Evolutionary conservation across 2,113 vertebrate species (phyloP), one percentile per base, ranked within the genome.

Genomic region (Sinocyclocheilus rhinocerous): DNA sequence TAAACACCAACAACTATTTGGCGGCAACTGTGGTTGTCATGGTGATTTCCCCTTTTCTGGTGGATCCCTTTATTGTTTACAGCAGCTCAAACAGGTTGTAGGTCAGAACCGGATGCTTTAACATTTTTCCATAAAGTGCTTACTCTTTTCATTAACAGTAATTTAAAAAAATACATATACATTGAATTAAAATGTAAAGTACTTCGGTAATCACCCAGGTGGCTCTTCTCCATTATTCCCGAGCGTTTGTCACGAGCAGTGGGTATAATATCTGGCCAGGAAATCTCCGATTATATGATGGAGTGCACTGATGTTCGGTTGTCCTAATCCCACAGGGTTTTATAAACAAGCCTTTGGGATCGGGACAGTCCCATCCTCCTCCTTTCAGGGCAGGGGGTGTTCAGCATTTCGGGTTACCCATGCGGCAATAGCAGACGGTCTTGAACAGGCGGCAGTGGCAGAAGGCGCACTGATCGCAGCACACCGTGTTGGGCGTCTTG

Each of bases 401-500:
- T 73, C 92, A 97, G 92, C 97, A 99, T 84, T 90, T 90, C 2
- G 93, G 95, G 83, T 94, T 96, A 18, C 96, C 93, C 90, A 95
- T 92, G 1, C 94, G 95, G 88, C 97, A 98, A 89, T 90, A 93
- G 89, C 97, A 97, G 75, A 94, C 91, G 0, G 96, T 97, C 87
- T 95, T 93, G 89, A 98, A 97, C 86, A 98, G 91, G 3, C 94
- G 93, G 81, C 97, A 98, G 50, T 95, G 94, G 92, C 97, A 98
- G 81, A 95, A 90, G 48, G 96, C 96, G 26, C 97, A 98, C 69
- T 92, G 93, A 29, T 96, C 92, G 36, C 97, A 98, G 90, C 97
- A 98, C 2, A 94, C 92, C 0, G 87, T 92, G 63, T 91, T 89
- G 0, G 93, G 90, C 1, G 95, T 93, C 83, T 93, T 96, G 93